Conservation (phyloP, 2,797 vertebrate species). For the Ceryle rudis region DNA sequence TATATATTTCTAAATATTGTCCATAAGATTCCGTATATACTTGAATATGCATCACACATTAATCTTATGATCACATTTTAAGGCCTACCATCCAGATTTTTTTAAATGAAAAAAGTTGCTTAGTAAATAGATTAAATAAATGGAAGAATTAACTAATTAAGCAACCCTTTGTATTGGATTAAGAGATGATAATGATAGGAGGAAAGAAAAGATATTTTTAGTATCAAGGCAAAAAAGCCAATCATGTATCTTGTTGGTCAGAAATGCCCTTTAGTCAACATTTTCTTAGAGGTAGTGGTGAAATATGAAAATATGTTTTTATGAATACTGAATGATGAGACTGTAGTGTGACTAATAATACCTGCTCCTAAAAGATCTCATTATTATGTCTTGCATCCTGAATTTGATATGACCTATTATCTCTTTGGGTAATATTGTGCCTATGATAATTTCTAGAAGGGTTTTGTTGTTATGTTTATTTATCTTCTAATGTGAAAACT, state of each 20-base stretch:
- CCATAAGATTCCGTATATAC: background rate
- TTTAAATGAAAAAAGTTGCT: background rate
- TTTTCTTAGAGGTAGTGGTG: background rate
- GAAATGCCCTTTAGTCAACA: background rate
- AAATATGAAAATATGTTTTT: background rate
- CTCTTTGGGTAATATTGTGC: background rate
- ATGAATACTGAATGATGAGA: background rate
- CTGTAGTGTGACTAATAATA: background rate
- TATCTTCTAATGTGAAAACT: background rate
- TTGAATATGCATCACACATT: background rate
- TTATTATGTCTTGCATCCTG: background rate
- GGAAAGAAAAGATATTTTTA: background rate
- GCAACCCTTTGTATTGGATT: background rate
- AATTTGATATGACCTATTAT: background rate
- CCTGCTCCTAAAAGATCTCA: background rate
- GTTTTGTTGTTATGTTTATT: background rate
- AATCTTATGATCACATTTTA: background rate
- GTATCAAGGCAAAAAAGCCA: background rate
- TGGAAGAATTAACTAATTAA: background rate
- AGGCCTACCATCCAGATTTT: background rate
- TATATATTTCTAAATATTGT: background rate
- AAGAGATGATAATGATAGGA: background rate
- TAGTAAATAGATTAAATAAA: background rate
- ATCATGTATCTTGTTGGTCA: background rate
- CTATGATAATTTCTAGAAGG: background rate